Evolutionary conservation across 35 echinoderm and acorn worm species (phyloP).

Genomic region (Lytechinus variegatus): DNA sequence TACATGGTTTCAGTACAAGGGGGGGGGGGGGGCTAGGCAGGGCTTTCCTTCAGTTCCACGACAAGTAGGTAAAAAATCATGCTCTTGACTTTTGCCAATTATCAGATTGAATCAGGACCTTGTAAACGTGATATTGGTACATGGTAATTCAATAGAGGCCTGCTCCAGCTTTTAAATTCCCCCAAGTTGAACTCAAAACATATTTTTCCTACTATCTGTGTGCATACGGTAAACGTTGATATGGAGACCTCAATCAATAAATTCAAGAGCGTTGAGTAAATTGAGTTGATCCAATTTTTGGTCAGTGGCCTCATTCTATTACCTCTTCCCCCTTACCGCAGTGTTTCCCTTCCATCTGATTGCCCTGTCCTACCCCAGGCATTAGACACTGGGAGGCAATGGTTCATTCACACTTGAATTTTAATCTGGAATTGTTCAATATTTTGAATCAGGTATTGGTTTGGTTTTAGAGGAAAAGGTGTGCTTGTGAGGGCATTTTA

Average conservation of each 20-base stretch:
- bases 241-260: slow-evolving; percentile 3
- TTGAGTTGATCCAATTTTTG: slow-evolving; percentile 19
- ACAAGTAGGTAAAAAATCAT: too few species aligned
- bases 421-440: background rate
- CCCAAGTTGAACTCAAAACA: background rate
- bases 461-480: background rate
- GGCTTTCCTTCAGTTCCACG: too few species aligned
- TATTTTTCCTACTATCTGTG: background rate
- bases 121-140: background rate
- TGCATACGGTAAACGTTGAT: background rate
- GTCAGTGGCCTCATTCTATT: slow-evolving; percentile 9
- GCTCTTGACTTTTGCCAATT: too few species aligned
- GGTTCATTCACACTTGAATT: background rate
- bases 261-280: background rate
- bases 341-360: background rate
- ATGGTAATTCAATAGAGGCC: background rate
- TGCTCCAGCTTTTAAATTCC: background rate
- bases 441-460: background rate
- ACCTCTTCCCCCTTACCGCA: background rate
- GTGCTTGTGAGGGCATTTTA: too few species aligned
- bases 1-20: too few species aligned
- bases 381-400: background rate
- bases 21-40: too few species aligned
- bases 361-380: background rate
- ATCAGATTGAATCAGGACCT: background rate